Evolutionary conservation across 2,888 invertebrate genomes (phyloP).

Genomic region (Cenopis cana): DNA sequence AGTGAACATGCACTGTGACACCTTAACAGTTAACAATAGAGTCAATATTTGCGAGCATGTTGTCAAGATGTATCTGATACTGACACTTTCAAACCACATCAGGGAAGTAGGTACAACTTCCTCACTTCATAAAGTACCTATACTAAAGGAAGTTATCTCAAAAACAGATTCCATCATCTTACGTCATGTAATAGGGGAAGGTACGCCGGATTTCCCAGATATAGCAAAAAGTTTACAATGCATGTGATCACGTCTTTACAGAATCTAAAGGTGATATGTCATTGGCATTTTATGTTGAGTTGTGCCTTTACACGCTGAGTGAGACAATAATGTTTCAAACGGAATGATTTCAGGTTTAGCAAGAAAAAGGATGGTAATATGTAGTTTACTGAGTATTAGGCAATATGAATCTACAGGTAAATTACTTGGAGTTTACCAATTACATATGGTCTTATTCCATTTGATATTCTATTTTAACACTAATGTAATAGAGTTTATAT

Average conservation of each 20-base stretch:
- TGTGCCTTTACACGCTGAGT: background rate
- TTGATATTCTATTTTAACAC: no score
- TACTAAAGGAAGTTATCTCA: background rate
- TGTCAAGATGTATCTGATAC: no score
- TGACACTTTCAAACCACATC: background rate
- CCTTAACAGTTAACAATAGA: no score
- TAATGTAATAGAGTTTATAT: no score
- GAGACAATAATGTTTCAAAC: background rate
- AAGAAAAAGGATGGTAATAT: background rate
- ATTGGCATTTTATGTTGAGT: background rate
- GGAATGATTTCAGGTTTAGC: no score
- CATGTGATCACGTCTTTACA: background rate
- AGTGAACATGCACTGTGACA: no score
- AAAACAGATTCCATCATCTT: background rate
- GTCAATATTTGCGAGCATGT: no score
- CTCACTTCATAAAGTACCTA: background rate
- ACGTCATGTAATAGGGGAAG: background rate
- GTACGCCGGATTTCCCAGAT: conserved; percentile 20
- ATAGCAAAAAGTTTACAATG: background rate
- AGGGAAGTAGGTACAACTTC: conserved; percentile 8
- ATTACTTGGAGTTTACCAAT: no score
- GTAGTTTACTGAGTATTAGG: background rate
- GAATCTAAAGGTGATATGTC: background rate
- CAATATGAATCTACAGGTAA: no score
- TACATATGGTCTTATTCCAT: no score